A percentile compares a stretch with the other conserved stretches of the same genome.
Evolutionary conservation across 2,113 vertebrate genomes (phyloP).

Genomic region (Lontra canadensis): DNA sequence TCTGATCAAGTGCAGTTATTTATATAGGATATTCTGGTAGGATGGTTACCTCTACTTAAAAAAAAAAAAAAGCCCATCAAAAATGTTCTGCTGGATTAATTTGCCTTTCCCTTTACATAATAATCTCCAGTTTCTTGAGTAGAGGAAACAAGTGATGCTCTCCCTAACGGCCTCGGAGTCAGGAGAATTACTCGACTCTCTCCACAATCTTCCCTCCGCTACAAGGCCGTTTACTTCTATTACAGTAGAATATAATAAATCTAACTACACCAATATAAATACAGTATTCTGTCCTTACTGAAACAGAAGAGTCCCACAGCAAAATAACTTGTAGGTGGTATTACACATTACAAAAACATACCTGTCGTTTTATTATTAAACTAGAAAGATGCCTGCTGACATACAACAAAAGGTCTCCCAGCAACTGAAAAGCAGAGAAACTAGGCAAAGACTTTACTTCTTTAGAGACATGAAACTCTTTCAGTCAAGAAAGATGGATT

Average conservation of each 20-base stretch:
- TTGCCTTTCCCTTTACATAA: background rate
- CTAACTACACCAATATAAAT: background rate
- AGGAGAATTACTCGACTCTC: background rate
- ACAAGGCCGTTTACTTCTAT: background rate
- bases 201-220: background rate
- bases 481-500: conserved; percentile 56
- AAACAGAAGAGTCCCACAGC: background rate
- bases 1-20: background rate
- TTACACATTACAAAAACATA: background rate
- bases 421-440: conserved; percentile 44
- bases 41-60: background rate
- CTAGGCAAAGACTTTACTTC: conserved; percentile 37
- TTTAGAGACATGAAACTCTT: conserved; percentile 28
- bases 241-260: background rate
- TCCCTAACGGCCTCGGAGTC: background rate
- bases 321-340: background rate
- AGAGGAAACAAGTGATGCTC: background rate
- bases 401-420: conserved; percentile 15
- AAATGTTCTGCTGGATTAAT: background rate
- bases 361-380: conserved; percentile 56
- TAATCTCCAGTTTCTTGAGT: background rate
- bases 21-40: background rate
- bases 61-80: background rate
- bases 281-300: background rate
- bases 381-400: conserved; percentile 11